These are phyloP conservation scores for Rhagonycha fulva DNA, from an alignment of 2,888 invertebrate genomes.

Conservation along the genomic window DNA sequence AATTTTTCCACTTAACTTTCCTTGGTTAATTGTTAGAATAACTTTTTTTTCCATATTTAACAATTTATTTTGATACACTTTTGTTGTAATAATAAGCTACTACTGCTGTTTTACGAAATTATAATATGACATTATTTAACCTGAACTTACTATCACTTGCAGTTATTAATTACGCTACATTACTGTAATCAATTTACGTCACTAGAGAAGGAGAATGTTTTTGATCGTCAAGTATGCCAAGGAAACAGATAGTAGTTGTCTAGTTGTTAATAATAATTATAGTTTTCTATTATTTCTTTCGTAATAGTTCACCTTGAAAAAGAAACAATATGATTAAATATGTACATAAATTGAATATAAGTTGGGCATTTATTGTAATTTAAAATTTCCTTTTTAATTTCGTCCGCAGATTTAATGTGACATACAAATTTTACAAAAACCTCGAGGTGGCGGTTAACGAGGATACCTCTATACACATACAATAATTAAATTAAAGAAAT, in stretches of 20 bases:
- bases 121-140: neutral
- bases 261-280: neutral
- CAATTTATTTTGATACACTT: neutral
- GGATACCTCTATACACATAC: neutral
- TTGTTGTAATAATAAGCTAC: neutral
- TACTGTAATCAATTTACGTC: neutral
- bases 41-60: neutral
- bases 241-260: neutral
- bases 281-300: neutral
- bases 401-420: neutral
- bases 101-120: neutral
- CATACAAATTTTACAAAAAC: too few species aligned
- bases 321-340: neutral
- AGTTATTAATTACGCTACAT: neutral
- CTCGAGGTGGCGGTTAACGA: too few species aligned
- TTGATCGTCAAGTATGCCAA: neutral
- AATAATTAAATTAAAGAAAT: neutral
- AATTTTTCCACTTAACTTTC: slow-evolving; percentile 45
- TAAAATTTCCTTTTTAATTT: too few species aligned
- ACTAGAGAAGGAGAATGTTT: neutral
- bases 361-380: too few species aligned
- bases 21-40: slow-evolving; percentile 44
- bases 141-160: neutral
- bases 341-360: too few species aligned
- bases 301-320: neutral